A percentile compares a stretch with the other conserved stretches of the same genome.
phyloP scores from a whole-genome alignment of 2,113 vertebrate species.

The Camarhynchus parvulus region DNA sequence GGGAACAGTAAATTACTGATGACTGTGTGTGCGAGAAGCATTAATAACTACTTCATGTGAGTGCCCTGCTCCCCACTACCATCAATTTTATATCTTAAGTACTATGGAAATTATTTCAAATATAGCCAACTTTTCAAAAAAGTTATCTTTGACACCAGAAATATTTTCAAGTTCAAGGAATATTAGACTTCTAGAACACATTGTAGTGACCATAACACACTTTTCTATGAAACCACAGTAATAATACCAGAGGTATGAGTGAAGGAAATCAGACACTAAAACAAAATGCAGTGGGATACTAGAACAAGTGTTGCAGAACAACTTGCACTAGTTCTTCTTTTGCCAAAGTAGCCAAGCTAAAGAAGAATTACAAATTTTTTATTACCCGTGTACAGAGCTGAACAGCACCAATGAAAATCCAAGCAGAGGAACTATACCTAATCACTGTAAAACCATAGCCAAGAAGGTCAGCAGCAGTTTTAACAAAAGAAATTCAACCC shows the following conservation, averaged over 20 bases:
- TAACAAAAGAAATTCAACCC: neutral
- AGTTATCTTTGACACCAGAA: neutral
- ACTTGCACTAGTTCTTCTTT: neutral
- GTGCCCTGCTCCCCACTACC: neutral
- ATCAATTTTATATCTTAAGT: neutral
- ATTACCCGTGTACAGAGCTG: neutral
- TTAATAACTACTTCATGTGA: neutral
- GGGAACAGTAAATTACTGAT: neutral
- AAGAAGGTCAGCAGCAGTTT: neutral
- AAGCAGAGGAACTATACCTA: neutral
- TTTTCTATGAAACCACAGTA: neutral
- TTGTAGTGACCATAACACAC: neutral
- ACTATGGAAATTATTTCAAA: neutral
- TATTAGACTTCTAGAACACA: neutral
- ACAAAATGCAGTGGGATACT: neutral
- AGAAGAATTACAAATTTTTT: neutral
- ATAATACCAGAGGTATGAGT: neutral
- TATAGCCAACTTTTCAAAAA: neutral
- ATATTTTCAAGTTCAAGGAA: neutral
- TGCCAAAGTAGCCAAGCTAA: neutral
- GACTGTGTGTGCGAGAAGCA: neutral
- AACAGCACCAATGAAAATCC: neutral
- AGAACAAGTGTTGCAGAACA: neutral
- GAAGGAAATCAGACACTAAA: neutral
- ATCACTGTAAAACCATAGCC: neutral